Conservation (phyloP, 2,113 vertebrate species). For the Melanerpes formicivorus region DNA sequence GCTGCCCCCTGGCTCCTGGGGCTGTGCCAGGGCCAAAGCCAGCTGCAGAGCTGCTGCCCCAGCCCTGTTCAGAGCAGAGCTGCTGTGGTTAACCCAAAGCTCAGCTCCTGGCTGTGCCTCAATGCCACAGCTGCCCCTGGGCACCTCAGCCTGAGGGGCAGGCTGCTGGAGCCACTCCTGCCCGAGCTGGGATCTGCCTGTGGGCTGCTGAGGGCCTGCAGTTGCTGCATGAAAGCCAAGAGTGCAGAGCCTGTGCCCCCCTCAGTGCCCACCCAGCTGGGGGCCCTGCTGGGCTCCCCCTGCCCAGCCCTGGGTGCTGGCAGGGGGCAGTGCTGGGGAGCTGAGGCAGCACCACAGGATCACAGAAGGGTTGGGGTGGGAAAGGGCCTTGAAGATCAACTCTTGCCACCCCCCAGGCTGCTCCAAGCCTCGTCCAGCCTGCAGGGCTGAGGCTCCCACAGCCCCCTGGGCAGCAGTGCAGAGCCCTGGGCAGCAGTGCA, state of each 20-base stretch:
- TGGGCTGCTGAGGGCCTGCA: not conserved
- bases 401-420: no score
- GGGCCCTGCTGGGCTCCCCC: not conserved
- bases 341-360: not conserved
- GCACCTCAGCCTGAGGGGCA: rapidly evolving
- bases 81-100: not conserved
- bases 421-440: no score
- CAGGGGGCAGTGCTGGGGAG: not conserved
- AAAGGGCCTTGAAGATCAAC: no score
- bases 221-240: not conserved
- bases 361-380: no score
- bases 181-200: not conserved
- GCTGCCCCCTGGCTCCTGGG: not conserved
- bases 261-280: not conserved
- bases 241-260: not conserved
- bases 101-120: not conserved
- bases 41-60: not conserved
- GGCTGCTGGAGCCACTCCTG: rapidly evolving
- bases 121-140: not conserved
- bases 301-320: rapidly evolving
- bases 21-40: not conserved
- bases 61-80: rapidly evolving
- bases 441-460: no score
- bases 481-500: no score
- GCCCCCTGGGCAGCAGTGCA: no score